These are phyloP conservation scores for Nebria salina DNA, from an alignment of 2,888 invertebrate genomes.

Conservation along the genomic window DNA sequence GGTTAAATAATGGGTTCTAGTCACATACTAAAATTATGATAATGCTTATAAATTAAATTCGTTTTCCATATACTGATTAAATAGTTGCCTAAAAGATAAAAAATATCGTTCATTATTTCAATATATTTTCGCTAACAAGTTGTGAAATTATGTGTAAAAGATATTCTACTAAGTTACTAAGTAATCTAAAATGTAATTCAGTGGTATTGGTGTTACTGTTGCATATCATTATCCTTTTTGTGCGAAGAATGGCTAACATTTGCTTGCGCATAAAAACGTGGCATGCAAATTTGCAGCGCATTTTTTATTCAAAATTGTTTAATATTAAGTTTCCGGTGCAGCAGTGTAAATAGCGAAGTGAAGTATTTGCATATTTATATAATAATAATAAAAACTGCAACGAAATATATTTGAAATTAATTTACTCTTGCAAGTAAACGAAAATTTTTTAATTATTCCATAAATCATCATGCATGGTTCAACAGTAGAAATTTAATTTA, in stretches of 20 bases:
- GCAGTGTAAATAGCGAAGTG: slow-evolving; percentile 14
- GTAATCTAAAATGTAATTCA: not conserved
- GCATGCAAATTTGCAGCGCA: slow-evolving; percentile 31
- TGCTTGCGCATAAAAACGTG: slow-evolving; percentile 8
- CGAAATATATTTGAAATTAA: not conserved
- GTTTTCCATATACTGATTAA: not conserved
- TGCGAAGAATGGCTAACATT: not conserved
- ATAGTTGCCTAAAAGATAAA: not conserved
- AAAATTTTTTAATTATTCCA: not conserved
- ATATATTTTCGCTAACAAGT: not conserved
- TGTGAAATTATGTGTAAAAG: not conserved
- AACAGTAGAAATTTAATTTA: not conserved
- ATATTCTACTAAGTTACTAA: not conserved
- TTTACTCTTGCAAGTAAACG: not conserved
- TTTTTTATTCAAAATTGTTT: slow-evolving; percentile 32
- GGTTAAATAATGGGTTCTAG: no score
- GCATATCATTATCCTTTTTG: slow-evolving; percentile 19
- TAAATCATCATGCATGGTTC: not conserved
- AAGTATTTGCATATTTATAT: slow-evolving; percentile 31
- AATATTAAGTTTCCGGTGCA: slow-evolving; percentile 31
- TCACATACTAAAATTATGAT: no score
- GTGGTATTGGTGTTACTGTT: slow-evolving; percentile 10
- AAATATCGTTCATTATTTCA: not conserved
- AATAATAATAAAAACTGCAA: slow-evolving; percentile 10
- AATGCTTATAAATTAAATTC: not conserved